Percentiles rank a stretch among this genome's conserved stretches.
Conservation (phyloP, 2,888 invertebrate species). For the Melanostoma scalare region DNA sequence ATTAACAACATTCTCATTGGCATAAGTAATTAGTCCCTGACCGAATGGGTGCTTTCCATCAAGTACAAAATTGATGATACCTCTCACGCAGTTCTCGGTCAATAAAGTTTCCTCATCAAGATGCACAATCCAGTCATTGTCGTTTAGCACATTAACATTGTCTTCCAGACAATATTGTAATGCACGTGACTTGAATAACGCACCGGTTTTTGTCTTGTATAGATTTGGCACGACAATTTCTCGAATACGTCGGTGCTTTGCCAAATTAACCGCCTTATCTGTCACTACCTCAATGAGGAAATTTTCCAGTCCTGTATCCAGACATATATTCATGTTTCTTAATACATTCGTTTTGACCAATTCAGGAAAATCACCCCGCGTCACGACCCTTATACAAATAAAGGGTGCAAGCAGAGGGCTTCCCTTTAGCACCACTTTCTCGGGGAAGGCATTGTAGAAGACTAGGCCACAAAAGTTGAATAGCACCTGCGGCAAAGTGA, state of each 20-base stretch:
- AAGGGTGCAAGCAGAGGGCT: slow-evolving; percentile 96
- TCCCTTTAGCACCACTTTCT: slow-evolving; percentile 93
- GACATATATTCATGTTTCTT: slow-evolving; percentile 93
- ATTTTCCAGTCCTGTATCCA: slow-evolving; percentile 95
- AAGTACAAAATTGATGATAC: slow-evolving; percentile 95
- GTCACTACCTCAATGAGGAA: slow-evolving; percentile 98
- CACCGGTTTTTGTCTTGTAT: slow-evolving; percentile 94
- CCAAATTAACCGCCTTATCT: slow-evolving; percentile 91
- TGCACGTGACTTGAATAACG: slow-evolving; percentile 96
- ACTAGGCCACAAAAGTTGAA: slow-evolving; percentile 92
- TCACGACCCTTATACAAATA: slow-evolving; percentile 96
- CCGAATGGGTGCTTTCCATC: slow-evolving; percentile 98
- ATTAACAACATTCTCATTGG: slow-evolving; percentile 97
- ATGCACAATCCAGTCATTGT: slow-evolving; percentile 98
- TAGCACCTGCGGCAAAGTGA: slow-evolving; percentile 94
- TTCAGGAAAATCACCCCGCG: slow-evolving; percentile 96
- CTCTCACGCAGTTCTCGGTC: slow-evolving; percentile 94
- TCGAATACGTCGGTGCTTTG: slow-evolving; percentile 90
- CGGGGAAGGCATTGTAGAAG: slow-evolving; percentile 96
- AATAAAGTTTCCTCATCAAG: slow-evolving; percentile 97
- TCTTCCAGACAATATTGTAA: slow-evolving; percentile 97
- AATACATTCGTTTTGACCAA: slow-evolving; percentile 93
- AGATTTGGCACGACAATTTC: slow-evolving; percentile 94
- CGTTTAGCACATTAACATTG: slow-evolving; percentile 91
- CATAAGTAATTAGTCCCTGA: slow-evolving; percentile 97